These are phyloP conservation scores for Pandemis cinnamomeana DNA, from an alignment of 2,888 invertebrate species.

Conservation along the genomic window DNA sequence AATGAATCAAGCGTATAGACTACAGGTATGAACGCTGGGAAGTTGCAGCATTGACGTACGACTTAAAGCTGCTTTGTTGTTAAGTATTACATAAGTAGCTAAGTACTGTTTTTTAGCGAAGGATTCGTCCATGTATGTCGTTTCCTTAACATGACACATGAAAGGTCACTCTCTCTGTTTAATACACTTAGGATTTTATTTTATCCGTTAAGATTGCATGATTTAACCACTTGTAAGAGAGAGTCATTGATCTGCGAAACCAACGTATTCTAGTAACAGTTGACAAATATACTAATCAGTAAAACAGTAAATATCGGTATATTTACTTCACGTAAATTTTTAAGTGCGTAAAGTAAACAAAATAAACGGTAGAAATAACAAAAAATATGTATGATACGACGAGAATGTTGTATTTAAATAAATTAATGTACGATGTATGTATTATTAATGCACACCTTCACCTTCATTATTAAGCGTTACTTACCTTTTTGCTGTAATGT, in stretches of 20 bases:
- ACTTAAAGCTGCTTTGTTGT: not conserved
- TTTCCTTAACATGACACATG: too few species aligned
- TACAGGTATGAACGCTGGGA: not conserved
- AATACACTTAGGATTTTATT: too few species aligned
- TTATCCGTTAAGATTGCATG: too few species aligned
- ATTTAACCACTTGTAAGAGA: too few species aligned
- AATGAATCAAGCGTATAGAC: not conserved
- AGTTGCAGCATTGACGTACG: not conserved
- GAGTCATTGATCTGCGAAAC: too few species aligned
- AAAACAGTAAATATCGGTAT: not conserved
- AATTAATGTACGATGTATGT: not conserved
- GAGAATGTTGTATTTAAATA: not conserved
- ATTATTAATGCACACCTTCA: conserved; percentile 2
- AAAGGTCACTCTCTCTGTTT: too few species aligned
- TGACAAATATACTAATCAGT: not conserved
- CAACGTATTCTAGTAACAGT: not conserved
- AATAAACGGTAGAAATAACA: not conserved
- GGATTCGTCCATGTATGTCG: too few species aligned
- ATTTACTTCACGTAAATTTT: not conserved
- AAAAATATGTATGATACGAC: conserved; percentile 9
- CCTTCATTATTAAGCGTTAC: conserved; percentile 15
- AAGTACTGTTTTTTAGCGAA: too few species aligned
- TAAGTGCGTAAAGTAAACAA: not conserved
- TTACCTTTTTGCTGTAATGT: conserved; percentile 19
- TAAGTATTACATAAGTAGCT: too few species aligned